phyloP scores from a whole-genome alignment of 2,888 invertebrate genomes.

The Adineta ricciae region DNA sequence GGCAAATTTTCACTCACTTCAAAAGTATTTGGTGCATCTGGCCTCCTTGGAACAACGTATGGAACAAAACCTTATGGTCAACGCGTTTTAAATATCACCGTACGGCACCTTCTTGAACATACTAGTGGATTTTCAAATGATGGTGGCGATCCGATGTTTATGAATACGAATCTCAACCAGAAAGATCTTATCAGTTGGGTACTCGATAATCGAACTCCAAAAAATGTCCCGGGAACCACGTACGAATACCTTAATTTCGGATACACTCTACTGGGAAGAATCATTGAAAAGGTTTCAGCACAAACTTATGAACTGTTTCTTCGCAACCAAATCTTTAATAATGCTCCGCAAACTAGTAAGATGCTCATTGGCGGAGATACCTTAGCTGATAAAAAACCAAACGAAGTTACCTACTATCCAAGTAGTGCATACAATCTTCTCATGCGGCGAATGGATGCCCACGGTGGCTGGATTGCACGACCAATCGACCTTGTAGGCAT shows the following conservation, averaged over 20 bases:
- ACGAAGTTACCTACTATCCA: too few species aligned
- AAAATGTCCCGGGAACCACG: conserved; percentile 38
- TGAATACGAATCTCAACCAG: conserved; percentile 38
- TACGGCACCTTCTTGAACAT: conserved; percentile 43
- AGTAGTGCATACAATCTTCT: too few species aligned
- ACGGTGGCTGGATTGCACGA: conserved; percentile 42
- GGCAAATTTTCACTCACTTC: conserved; percentile 37
- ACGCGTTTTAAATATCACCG: conserved; percentile 37
- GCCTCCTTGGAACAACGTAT: conserved; percentile 32
- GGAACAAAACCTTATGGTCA: conserved; percentile 35
- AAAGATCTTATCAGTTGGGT: conserved; percentile 40
- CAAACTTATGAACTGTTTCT: conserved; percentile 36
- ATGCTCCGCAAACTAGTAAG: too few species aligned
- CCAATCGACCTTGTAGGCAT: conserved; percentile 38
- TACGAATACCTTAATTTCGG: conserved; percentile 45
- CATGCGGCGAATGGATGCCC: conserved; percentile 37
- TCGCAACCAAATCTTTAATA: too few species aligned
- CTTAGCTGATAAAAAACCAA: too few species aligned
- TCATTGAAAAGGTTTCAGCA: conserved; percentile 40
- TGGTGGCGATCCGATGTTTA: conserved; percentile 41
- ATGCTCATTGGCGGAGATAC: too few species aligned
- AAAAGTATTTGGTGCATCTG: conserved; percentile 39
- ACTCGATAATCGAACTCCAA: conserved; percentile 38
- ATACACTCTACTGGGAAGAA: conserved; percentile 42
- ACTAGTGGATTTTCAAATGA: conserved; percentile 43